A percentile compares a stretch with the other conserved stretches of the same genome.
Conservation (phyloP, 2,797 vertebrate genomes). For the Tragopan temminckii region DNA sequence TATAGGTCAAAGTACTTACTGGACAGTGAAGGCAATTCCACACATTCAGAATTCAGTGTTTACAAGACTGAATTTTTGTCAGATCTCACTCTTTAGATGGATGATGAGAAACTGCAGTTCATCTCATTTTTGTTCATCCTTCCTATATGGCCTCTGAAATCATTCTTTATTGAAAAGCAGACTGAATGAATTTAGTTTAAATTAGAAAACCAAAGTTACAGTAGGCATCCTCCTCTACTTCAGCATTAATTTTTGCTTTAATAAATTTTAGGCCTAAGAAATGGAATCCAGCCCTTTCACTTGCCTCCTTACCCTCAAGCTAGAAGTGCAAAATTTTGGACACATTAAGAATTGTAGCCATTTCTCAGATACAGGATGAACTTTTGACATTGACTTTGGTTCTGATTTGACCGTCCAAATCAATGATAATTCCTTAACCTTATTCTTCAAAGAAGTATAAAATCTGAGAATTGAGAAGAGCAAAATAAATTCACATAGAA, state of each 20-base stretch:
- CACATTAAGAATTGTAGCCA: neutral
- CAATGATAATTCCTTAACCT: accelerated
- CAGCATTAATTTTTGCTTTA: neutral
- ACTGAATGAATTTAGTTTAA: constrained; percentile 8
- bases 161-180: neutral
- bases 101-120: neutral
- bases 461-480: neutral
- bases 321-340: neutral
- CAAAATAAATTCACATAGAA: neutral
- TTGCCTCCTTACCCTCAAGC: neutral
- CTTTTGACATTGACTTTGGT: constrained; percentile 2
- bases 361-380: constrained; percentile 9
- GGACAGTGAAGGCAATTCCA: neutral
- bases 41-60: neutral
- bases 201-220: constrained; percentile 15
- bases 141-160: neutral
- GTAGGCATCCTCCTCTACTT: neutral
- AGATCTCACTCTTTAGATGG: neutral
- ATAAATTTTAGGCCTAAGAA: neutral
- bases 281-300: neutral
- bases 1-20: neutral
- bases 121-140: neutral
- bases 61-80: neutral
- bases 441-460: neutral
- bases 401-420: constrained; percentile 17